Base-by-base conservation (phyloP, 2,888 invertebrate species). In the Lithosia quadra region DNA sequence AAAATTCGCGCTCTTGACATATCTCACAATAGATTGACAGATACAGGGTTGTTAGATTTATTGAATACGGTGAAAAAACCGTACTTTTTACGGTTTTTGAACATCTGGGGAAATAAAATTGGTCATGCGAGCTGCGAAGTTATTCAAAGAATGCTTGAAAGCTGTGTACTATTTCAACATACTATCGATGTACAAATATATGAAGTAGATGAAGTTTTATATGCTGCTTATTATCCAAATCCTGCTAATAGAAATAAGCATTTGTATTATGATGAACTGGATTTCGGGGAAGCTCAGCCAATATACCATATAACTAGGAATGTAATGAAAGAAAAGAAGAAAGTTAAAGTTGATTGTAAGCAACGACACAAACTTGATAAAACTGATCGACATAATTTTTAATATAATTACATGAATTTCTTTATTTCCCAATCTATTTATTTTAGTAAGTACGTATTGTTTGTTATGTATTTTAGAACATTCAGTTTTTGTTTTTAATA, bases 1-100 rank as follows among this genome's bases (percentile, higher is more conserved):
- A 96, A 93, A 89, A 84, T 97, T 11, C 86, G 95, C 58, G 92
- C 95, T 0, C 84, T 97, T 28, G 96, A 97, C 74, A 88, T 97
- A 5, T 92, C 95, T 0, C 80, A 95, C 58, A 97, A 97, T 77
- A 92, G 91, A 80, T 90, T 97, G 60, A 92, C 89, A 1, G 95
- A 96, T 72, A 73, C 72, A 34, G 96, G 96, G 15, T 81, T 96
- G 39, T 76, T 95, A 1, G 93, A 95, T 71, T 79, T 97, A 59
- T 86, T 96, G 58, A 93, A 96, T 73, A 92, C 95, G 0, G 75
- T 96, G 1, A 96, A 96, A 78, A 96, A 96, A 79, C 91, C 92
- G 11, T 88, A 79, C 60, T 90, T 81, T 75, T 69, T 94, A 55
- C 82, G 92, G 43, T 93, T 92, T 76, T 82, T 95, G 8, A 93